phyloP scores from a whole-genome alignment of 2,888 invertebrate genomes.

The Dusona sp. region DNA sequence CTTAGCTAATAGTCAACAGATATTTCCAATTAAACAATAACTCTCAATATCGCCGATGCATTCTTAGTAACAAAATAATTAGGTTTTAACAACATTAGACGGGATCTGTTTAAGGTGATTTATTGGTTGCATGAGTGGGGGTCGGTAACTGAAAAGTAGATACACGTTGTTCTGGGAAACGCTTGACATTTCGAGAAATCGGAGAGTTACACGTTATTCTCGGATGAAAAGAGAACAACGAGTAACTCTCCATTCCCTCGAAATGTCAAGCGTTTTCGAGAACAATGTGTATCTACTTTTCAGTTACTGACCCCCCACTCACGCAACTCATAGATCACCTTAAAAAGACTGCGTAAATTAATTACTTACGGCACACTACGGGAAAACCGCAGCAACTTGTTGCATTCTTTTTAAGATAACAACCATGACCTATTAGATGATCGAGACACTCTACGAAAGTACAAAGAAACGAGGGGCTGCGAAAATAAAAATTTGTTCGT shows the following conservation, averaged over 20 bases:
- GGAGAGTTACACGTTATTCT: too few species aligned
- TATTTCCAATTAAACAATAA: not conserved
- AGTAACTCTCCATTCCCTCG: too few species aligned
- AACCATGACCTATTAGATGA: conserved; percentile 52
- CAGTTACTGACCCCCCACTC: too few species aligned
- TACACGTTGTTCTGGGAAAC: too few species aligned
- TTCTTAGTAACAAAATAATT: not conserved
- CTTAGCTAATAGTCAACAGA: conserved; percentile 68
- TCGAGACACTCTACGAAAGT: conserved; percentile 73
- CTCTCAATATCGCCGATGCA: not conserved
- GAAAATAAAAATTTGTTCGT: conserved; percentile 31
- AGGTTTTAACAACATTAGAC: not conserved
- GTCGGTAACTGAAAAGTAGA: too few species aligned
- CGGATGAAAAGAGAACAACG: too few species aligned
- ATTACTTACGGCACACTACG: conserved; percentile 76
- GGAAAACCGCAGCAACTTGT: conserved; percentile 70
- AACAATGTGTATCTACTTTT: too few species aligned
- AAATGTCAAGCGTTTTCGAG: too few species aligned
- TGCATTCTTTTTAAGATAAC: conserved; percentile 65
- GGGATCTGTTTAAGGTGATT: too few species aligned
- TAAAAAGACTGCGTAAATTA: not conserved
- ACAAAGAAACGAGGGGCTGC: conserved; percentile 74
- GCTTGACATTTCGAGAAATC: too few species aligned
- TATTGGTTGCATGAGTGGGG: too few species aligned
- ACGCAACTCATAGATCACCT: too few species aligned